A percentile compares a stretch with the other conserved stretches of the same genome.
phyloP scores from a whole-genome alignment of 2,888 invertebrate species.

The Tanytarsus gracilentus region DNA sequence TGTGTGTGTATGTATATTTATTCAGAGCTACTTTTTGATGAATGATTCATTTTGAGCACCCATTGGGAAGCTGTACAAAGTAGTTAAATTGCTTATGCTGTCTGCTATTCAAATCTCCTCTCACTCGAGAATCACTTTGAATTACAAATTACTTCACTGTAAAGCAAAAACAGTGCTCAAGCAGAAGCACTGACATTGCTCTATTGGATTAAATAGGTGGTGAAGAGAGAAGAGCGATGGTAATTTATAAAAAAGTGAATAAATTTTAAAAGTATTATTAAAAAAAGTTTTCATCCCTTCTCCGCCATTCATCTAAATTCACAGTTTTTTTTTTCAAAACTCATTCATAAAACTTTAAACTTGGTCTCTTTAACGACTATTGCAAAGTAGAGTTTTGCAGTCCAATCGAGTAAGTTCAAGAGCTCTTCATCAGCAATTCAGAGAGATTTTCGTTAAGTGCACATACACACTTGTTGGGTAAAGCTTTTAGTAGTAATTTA shows the following conservation, averaged over 20 bases:
- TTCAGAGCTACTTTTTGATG: not conserved
- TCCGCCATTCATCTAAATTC: too few relatives aligned
- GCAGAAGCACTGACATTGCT: too few relatives aligned
- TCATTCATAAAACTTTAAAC: not conserved
- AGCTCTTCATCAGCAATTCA: constrained; percentile 16
- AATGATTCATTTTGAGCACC: constrained; percentile 6
- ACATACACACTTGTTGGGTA: not conserved
- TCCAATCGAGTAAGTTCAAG: not conserved
- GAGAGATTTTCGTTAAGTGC: not conserved
- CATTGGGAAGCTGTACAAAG: too few relatives aligned
- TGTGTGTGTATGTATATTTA: not conserved
- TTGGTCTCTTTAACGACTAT: not conserved
- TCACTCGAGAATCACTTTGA: too few relatives aligned
- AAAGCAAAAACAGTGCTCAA: too few relatives aligned
- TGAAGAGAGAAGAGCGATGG: too few relatives aligned
- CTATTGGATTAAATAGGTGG: too few relatives aligned
- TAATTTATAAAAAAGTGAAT: too few relatives aligned
- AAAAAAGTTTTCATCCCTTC: not conserved
- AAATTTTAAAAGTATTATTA: too few relatives aligned
- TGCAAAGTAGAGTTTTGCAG: not conserved
- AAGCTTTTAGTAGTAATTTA: constrained; percentile 10
- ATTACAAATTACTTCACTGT: too few relatives aligned
- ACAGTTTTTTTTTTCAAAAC: not conserved
- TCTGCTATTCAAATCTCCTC: not conserved
- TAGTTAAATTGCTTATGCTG: not conserved